A percentile compares a stretch with the other conserved stretches of the same genome.
Evolutionary conservation across 1,140 invertebrate genomes (phyloP).

Genomic region (Apolygus lucorum): DNA sequence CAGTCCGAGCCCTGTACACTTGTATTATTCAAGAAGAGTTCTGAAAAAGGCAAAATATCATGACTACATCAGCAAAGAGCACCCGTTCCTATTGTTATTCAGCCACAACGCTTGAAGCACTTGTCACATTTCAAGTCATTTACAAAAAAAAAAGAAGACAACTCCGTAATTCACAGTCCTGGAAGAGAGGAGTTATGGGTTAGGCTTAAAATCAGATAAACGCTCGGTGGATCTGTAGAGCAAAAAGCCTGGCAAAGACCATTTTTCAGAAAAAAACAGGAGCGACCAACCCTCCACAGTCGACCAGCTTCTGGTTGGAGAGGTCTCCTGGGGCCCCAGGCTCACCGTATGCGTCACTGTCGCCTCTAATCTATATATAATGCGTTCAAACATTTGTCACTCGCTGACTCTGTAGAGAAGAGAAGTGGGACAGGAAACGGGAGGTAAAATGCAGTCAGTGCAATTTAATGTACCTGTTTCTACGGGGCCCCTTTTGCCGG

Average conservation of each 20-base stretch:
- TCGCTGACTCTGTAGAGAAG: neutral
- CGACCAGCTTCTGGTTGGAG: neutral
- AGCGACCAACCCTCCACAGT: neutral
- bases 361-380: conserved; percentile 10
- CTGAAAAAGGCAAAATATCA: no score
- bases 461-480: neutral
- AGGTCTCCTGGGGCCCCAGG: neutral
- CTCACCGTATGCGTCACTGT: neutral
- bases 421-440: no score
- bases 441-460: conserved; percentile 2
- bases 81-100: no score
- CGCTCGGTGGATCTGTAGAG: neutral
- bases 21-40: no score
- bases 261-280: neutral
- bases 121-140: no score
- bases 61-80: no score
- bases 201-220: conserved; percentile 1
- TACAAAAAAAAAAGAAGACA: no score
- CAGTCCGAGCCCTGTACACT: no score
- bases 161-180: no score
- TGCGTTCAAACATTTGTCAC: conserved; percentile 13
- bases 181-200: neutral
- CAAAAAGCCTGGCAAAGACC: neutral
- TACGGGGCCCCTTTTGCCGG: neutral
- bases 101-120: no score